These are phyloP conservation scores for Ornithorhynchus anatinus DNA, from an alignment of 2,113 vertebrate genomes.

Conservation along the genomic window DNA sequence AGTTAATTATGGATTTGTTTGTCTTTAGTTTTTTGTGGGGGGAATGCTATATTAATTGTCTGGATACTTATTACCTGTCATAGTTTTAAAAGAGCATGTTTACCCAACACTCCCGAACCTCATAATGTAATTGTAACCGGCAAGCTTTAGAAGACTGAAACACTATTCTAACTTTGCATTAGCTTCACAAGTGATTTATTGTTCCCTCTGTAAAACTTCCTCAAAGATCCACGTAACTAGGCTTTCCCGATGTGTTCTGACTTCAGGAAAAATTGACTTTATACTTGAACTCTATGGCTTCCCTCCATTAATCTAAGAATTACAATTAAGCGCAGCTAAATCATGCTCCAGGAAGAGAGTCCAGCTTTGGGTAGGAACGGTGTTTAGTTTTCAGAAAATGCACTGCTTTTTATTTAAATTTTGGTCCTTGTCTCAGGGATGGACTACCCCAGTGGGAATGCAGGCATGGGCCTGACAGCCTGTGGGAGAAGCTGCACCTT, in stretches of 20 bases:
- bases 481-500: too few relatives aligned
- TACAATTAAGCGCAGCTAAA: conserved; percentile 28
- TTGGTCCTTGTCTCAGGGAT: neutral
- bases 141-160: neutral
- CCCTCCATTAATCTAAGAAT: conserved; percentile 26
- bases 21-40: too few relatives aligned
- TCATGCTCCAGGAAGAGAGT: neutral
- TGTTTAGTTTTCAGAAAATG: neutral
- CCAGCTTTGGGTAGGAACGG: neutral
- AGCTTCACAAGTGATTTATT: conserved; percentile 37
- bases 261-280: conserved; percentile 42
- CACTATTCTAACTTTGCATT: conserved; percentile 5
- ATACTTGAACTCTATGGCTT: conserved; percentile 8
- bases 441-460: too few relatives aligned
- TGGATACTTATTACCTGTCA: conserved; percentile 33
- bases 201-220: conserved; percentile 32
- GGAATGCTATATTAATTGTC: conserved; percentile 44
- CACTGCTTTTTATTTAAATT: neutral
- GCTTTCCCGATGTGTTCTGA: conserved; percentile 36
- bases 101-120: conserved; percentile 22
- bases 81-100: conserved; percentile 26
- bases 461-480: too few relatives aligned
- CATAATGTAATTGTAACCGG: conserved; percentile 28
- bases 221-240: conserved; percentile 15
- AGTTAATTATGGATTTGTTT: conserved; percentile 39